Percentiles rank a stretch among this genome's conserved stretches.
These are phyloP conservation scores for Oreonectes daqikongensis DNA, from an alignment of 2,797 vertebrate genomes.

Conservation along the genomic window DNA sequence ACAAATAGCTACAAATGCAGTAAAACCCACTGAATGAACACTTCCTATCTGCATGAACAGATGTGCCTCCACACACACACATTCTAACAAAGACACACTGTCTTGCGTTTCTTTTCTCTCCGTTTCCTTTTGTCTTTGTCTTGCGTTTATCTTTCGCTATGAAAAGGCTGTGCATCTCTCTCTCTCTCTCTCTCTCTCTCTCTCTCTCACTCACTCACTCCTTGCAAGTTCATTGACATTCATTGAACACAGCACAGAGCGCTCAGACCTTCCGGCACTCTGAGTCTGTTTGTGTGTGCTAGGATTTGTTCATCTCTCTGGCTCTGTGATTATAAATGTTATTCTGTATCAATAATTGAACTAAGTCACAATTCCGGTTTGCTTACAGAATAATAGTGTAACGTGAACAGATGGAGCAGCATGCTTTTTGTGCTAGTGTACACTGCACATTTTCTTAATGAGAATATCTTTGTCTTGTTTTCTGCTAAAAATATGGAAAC, in stretches of 20 bases:
- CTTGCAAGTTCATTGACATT: conserved; percentile 63
- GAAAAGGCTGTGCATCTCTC: conserved; percentile 49
- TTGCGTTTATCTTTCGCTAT: conserved; percentile 50
- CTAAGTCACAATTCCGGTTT: conserved; percentile 31
- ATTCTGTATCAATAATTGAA: conserved; percentile 28
- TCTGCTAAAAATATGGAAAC: background rate
- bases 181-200: conserved; percentile 38
- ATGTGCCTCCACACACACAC: conserved; percentile 24
- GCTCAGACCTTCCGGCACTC: conserved; percentile 58
- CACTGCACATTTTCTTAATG: background rate
- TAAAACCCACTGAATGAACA: conserved; percentile 36
- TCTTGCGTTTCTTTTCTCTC: conserved; percentile 45
- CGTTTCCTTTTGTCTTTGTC: conserved; percentile 53
- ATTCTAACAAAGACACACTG: conserved; percentile 34
- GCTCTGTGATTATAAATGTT: conserved; percentile 23
- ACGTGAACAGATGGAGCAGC: conserved; percentile 4
- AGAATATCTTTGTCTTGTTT: background rate
- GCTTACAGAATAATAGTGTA: conserved; percentile 20
- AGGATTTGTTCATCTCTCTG: conserved; percentile 26
- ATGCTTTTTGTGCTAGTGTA: background rate
- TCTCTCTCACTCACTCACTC: conserved; percentile 29
- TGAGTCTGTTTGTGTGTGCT: conserved; percentile 37
- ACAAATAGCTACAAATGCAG: conserved; percentile 24
- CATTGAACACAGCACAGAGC: conserved; percentile 59
- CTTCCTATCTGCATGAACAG: conserved; percentile 37